These are phyloP conservation scores for Helarctos malayanus DNA, from an alignment of 2,797 vertebrate species.

Conservation along the genomic window DNA sequence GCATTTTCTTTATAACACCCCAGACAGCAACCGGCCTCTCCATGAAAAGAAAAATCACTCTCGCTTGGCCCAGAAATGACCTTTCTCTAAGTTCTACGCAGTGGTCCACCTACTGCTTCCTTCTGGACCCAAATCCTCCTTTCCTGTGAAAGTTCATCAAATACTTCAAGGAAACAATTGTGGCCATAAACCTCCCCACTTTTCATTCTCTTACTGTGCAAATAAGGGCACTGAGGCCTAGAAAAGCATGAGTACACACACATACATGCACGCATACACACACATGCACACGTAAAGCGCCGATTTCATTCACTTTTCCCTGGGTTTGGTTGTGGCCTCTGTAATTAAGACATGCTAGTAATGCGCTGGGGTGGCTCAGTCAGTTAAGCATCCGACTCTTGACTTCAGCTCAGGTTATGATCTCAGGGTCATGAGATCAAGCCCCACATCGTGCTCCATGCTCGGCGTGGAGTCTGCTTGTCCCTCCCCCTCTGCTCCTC, in stretches of 20 bases:
- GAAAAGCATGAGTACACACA: background rate
- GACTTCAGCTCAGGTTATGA: background rate
- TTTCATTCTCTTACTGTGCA: background rate
- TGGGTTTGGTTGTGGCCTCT: background rate
- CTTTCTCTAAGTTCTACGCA: background rate
- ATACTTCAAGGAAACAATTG: background rate
- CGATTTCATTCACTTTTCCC: background rate
- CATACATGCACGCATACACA: fast-evolving
- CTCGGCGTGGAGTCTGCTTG: background rate
- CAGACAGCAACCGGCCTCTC: background rate
- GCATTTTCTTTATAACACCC: background rate
- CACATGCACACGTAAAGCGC: background rate
- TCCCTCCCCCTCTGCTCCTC: background rate
- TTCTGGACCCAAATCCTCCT: background rate
- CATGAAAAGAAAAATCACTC: background rate
- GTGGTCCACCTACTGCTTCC: background rate
- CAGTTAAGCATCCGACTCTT: background rate
- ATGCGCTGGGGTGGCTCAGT: background rate
- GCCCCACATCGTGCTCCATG: no score
- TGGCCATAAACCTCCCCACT: background rate
- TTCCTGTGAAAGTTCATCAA: background rate
- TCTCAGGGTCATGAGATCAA: background rate
- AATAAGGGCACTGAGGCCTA: background rate
- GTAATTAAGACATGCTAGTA: background rate
- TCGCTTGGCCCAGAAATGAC: background rate